Evolutionary conservation across 1,140 invertebrate species (phyloP).

Genomic region (Rhopalosiphum maidis): DNA sequence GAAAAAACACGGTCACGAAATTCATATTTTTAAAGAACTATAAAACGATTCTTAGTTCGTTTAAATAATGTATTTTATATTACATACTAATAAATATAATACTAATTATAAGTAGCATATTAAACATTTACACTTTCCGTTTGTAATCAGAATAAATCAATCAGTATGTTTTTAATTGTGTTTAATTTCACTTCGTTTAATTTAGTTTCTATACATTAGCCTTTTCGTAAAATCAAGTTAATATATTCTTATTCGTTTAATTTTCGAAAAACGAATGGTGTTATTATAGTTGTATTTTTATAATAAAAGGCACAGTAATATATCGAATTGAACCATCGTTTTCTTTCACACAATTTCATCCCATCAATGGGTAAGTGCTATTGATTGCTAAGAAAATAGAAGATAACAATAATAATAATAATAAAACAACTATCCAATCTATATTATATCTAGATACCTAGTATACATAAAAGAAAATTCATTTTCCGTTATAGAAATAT

Average conservation of each 20-base stretch:
- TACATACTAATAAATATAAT: background rate
- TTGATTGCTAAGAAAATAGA: background rate
- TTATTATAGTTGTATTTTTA: too few relatives aligned
- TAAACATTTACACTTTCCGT: background rate
- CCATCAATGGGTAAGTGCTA: background rate
- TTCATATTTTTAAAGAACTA: background rate
- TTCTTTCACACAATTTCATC: background rate
- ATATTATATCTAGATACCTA: background rate
- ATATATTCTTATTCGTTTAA: background rate
- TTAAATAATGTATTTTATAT: background rate
- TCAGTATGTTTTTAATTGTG: background rate
- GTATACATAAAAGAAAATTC: background rate
- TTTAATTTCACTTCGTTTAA: background rate
- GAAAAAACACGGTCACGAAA: background rate
- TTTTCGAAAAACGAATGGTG: too few relatives aligned
- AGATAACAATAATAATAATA: background rate
- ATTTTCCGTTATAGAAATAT: slow-evolving; percentile 8
- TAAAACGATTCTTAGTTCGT: background rate
- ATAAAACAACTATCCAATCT: background rate
- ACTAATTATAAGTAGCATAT: background rate
- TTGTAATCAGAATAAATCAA: background rate
- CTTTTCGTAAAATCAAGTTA: background rate
- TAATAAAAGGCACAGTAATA: too few relatives aligned
- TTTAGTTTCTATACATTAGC: background rate
- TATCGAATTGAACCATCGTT: background rate